These are phyloP conservation scores for Oligia fasciuncula DNA, from an alignment of 2,888 invertebrate genomes.

Conservation along the genomic window DNA sequence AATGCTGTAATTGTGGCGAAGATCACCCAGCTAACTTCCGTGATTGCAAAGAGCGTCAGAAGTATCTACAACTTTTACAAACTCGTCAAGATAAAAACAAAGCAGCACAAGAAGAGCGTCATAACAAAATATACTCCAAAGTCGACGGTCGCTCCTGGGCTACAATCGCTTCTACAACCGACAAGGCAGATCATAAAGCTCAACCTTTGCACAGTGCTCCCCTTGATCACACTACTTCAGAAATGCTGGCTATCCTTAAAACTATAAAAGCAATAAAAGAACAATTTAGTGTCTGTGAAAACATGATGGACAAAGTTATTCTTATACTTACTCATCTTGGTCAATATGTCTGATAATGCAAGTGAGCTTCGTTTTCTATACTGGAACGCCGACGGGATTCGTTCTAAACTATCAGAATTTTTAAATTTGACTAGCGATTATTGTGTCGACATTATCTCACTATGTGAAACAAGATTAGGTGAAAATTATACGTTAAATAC, in stretches of 20 bases:
- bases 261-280: not conserved
- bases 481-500: too few species aligned
- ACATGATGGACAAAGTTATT: not conserved
- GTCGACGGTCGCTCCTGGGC: constrained; percentile 4
- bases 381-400: too few species aligned
- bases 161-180: not conserved
- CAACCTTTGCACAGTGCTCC: not conserved
- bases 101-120: not conserved
- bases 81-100: not conserved
- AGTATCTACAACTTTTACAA: not conserved
- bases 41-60: not conserved
- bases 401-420: too few species aligned
- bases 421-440: too few species aligned
- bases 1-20: constrained; percentile 2
- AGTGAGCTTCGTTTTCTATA: too few species aligned
- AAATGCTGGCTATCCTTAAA: not conserved
- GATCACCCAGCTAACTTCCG: not conserved
- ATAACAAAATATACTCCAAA: not conserved
- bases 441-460: too few species aligned
- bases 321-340: not conserved
- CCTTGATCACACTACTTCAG: not conserved
- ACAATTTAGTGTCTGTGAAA: not conserved
- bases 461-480: too few species aligned
- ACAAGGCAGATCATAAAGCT: not conserved
- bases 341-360: not conserved